Evolutionary conservation across 2,888 invertebrate species (phyloP).

Genomic region (Xanthia icteritia): DNA sequence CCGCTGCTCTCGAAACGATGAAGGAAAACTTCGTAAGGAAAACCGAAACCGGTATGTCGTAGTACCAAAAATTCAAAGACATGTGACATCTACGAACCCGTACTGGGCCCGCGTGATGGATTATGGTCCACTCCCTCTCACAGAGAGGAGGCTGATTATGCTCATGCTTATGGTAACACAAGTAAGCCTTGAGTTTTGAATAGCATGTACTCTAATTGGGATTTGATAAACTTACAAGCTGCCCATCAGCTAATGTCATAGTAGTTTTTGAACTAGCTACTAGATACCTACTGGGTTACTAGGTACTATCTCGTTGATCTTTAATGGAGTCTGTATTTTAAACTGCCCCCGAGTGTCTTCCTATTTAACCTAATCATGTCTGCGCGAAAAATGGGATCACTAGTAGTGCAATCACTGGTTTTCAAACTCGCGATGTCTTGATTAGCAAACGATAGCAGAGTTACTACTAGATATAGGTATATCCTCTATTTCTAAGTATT

Average conservation of each 20-base stretch:
- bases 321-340: background rate
- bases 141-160: too few species aligned
- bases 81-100: too few species aligned
- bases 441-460: slow-evolving; percentile 39
- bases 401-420: slow-evolving; percentile 26
- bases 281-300: background rate
- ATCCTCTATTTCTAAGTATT: slow-evolving; percentile 20
- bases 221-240: slow-evolving; percentile 8
- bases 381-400: background rate
- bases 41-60: too few species aligned
- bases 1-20: too few species aligned
- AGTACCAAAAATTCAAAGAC: too few species aligned
- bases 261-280: background rate
- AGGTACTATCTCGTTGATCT: background rate
- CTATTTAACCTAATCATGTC: background rate
- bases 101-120: too few species aligned
- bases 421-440: slow-evolving; percentile 37
- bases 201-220: background rate
- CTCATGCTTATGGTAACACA: background rate
- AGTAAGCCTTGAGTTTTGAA: background rate
- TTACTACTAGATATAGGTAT: background rate
- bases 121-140: too few species aligned
- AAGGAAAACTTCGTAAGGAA: too few species aligned
- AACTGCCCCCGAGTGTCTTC: background rate
- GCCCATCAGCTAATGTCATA: background rate